Evolutionary conservation across 2,888 invertebrate species (phyloP).

Genomic region (Torymus aiolomorphi): DNA sequence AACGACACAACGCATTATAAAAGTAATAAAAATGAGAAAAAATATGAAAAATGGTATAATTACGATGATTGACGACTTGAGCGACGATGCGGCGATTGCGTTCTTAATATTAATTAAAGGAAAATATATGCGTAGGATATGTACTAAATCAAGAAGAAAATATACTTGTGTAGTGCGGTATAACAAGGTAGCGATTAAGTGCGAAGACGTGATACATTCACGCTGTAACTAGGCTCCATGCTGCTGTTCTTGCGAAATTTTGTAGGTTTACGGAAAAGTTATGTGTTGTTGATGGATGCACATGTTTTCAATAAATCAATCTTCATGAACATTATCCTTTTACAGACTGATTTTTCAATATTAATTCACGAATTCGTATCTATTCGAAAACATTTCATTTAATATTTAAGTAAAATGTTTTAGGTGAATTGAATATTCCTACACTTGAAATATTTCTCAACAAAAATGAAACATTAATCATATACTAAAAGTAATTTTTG

Average conservation of each 20-base stretch:
- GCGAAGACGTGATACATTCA: slow-evolving; percentile 42
- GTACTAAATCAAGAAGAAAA: slow-evolving; percentile 12
- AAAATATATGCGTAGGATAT: slow-evolving; percentile 49
- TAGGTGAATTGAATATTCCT: background rate
- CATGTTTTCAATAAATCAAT: background rate
- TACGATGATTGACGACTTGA: slow-evolving; percentile 59
- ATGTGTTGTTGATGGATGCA: background rate
- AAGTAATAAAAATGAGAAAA: slow-evolving; percentile 68
- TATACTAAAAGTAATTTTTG: no score
- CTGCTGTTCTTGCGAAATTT: slow-evolving; percentile 47
- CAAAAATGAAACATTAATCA: no score
- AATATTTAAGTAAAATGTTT: background rate
- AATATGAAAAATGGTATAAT: slow-evolving; percentile 58
- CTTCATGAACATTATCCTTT: background rate
- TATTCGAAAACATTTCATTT: background rate
- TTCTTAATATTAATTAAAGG: slow-evolving; percentile 49
- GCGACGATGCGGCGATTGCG: slow-evolving; percentile 53
- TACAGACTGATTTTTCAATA: background rate
- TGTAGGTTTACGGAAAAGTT: background rate
- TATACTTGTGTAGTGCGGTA: slow-evolving; percentile 40
- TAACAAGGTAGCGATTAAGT: slow-evolving; percentile 45
- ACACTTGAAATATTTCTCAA: no score
- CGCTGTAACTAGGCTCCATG: slow-evolving; percentile 36
- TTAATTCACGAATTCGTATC: background rate
- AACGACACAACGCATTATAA: slow-evolving; percentile 76